These are phyloP conservation scores for Hemicordylus capensis DNA, from an alignment of 2,113 vertebrate species.

Conservation along the genomic window DNA sequence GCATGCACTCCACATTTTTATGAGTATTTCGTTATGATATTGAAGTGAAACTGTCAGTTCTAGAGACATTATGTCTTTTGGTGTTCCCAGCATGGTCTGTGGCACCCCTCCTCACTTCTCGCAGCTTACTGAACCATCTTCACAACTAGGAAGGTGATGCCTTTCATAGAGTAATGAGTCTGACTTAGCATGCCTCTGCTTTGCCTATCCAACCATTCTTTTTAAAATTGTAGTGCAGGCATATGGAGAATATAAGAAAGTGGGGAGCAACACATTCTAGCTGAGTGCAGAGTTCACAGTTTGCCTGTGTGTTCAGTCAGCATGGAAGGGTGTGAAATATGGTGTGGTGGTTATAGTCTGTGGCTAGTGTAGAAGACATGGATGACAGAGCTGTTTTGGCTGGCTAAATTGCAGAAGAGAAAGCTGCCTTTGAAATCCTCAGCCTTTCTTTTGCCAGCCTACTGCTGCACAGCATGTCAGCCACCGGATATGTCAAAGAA, in stretches of 20 bases:
- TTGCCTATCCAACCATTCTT: neutral
- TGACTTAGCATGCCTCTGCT: neutral
- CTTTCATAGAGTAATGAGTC: neutral
- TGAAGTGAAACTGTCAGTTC: neutral
- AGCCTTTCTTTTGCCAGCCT: too few relatives aligned
- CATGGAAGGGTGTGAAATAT: neutral
- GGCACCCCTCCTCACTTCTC: neutral
- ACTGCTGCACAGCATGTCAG: too few relatives aligned
- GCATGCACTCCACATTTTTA: neutral
- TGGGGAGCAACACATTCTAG: neutral
- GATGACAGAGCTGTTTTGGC: neutral
- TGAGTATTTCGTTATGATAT: neutral
- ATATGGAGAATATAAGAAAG: neutral
- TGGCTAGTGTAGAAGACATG: neutral
- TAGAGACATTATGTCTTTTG: neutral
- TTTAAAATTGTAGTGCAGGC: neutral
- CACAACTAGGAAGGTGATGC: neutral
- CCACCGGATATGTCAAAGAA: neutral
- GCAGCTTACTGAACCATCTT: neutral
- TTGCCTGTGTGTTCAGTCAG: neutral
- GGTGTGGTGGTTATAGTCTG: neutral
- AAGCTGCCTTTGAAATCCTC: too few relatives aligned
- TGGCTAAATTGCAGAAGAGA: neutral
- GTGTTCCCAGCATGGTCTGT: neutral
- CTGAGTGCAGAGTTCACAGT: neutral